These are phyloP conservation scores for Diglossa brunneiventris DNA, from an alignment of 2,113 vertebrate genomes.

Conservation along the genomic window DNA sequence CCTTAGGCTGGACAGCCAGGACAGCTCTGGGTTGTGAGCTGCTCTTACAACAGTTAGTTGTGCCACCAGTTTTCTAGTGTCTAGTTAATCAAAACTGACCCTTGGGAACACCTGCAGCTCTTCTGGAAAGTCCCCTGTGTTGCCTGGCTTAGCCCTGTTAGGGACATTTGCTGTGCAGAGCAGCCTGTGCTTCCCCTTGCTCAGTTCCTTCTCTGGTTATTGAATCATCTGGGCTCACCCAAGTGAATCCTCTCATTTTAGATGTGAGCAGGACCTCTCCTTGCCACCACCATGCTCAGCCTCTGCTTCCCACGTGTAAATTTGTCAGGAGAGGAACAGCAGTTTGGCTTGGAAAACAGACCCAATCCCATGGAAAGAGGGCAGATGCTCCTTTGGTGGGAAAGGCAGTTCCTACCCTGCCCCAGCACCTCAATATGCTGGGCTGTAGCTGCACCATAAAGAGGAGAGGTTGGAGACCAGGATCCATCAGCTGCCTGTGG, in stretches of 20 bases:
- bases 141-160: background rate
- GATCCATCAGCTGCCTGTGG: background rate
- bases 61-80: background rate
- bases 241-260: background rate
- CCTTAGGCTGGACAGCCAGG: background rate
- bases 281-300: background rate
- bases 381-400: background rate
- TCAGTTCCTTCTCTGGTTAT: background rate
- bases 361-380: rapidly evolving
- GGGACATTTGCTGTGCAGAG: background rate
- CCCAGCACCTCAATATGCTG: background rate
- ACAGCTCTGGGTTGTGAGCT: background rate
- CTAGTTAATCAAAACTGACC: background rate
- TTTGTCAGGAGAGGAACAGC: background rate
- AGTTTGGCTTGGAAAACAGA: background rate
- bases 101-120: background rate
- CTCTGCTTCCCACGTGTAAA: background rate
- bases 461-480: background rate
- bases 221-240: background rate
- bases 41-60: background rate
- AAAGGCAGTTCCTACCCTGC: background rate
- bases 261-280: background rate
- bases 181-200: background rate
- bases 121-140: background rate
- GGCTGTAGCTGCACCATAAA: background rate